Conservation (phyloP, 2,888 invertebrate genomes). For the Zaprionus lineosus region DNA sequence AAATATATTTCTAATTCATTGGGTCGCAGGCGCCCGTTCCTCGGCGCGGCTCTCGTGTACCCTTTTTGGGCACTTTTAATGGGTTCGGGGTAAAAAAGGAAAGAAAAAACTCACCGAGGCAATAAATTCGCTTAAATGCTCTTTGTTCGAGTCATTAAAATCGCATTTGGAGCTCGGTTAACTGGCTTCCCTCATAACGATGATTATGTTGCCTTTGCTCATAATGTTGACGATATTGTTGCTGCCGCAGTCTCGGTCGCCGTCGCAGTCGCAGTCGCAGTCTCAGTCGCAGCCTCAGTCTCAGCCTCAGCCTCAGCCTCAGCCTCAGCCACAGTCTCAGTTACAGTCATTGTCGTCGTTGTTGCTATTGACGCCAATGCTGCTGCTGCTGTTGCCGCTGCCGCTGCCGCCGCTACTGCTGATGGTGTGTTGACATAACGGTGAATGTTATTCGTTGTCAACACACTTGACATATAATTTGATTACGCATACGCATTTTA, state of each 20-base stretch:
- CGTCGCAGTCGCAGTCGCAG: neutral
- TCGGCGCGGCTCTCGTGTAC: neutral
- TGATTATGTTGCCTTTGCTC: slow-evolving; percentile 29
- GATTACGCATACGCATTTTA: slow-evolving; percentile 77
- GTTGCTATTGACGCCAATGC: too few species aligned
- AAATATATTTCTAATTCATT: neutral
- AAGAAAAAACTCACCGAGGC: slow-evolving; percentile 43
- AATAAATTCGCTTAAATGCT: slow-evolving; percentile 72
- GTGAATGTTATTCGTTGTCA: slow-evolving; percentile 75
- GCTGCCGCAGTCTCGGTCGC: slow-evolving; percentile 2
- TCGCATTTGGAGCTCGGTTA: slow-evolving; percentile 62
- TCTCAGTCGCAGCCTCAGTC: too few species aligned
- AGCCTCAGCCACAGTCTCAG: too few species aligned
- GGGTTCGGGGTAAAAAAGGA: neutral
- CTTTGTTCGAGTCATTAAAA: slow-evolving; percentile 77
- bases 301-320: too few species aligned
- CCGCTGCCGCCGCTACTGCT: slow-evolving; percentile 6
- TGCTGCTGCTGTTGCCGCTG: slow-evolving; percentile 7
- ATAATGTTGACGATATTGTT: slow-evolving; percentile 17
- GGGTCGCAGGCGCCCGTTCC: too few species aligned
- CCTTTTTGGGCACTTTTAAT: neutral
- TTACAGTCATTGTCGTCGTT: too few species aligned
- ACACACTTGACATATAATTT: slow-evolving; percentile 79
- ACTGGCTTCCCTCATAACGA: slow-evolving; percentile 42
- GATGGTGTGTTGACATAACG: slow-evolving; percentile 73